Conservation (phyloP, 2,888 invertebrate species). For the Thecocarcelia acutangulata region DNA sequence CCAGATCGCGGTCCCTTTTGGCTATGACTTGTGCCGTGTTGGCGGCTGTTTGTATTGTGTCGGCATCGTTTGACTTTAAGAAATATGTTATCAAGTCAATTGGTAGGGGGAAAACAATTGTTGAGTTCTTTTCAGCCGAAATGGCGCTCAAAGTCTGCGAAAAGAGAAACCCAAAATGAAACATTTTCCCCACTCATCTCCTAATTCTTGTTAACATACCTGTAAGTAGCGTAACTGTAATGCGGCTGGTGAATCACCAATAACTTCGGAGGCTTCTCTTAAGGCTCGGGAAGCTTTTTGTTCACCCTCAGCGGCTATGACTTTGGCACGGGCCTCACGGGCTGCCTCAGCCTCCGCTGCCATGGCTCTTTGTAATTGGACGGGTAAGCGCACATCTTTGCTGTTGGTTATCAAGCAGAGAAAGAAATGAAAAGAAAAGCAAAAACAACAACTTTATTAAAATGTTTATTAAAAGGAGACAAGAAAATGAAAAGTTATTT, state of each 20-base stretch:
- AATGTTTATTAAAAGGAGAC: not conserved
- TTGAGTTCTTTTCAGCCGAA: slow-evolving; percentile 98
- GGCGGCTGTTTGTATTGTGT: slow-evolving; percentile 74
- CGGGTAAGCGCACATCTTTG: slow-evolving; percentile 95
- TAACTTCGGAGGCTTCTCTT: slow-evolving; percentile 97
- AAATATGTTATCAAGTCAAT: slow-evolving; percentile 91
- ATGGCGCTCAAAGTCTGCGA: slow-evolving; percentile 96
- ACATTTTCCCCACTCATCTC: not conserved
- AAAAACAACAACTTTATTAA: not conserved
- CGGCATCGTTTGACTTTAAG: slow-evolving; percentile 83
- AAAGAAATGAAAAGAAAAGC: not conserved
- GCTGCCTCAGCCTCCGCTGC: slow-evolving; percentile 97
- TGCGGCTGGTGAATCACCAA: slow-evolving; percentile 97
- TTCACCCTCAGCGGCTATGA: slow-evolving; percentile 98
- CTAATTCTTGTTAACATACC: slow-evolving; percentile 82
- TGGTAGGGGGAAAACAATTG: slow-evolving; percentile 97
- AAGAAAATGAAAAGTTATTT: not conserved
- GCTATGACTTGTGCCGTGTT: slow-evolving; percentile 67
- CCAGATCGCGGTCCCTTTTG: slow-evolving; percentile 50
- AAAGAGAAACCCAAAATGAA: not conserved
- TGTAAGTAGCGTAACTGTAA: slow-evolving; percentile 95
- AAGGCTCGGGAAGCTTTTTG: slow-evolving; percentile 96
- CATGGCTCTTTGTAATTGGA: slow-evolving; percentile 96
- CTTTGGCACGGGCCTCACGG: slow-evolving; percentile 95
- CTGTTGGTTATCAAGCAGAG: slow-evolving; percentile 81